Conservation (phyloP, 2,888 invertebrate species). For the Spicauda simplicius region DNA sequence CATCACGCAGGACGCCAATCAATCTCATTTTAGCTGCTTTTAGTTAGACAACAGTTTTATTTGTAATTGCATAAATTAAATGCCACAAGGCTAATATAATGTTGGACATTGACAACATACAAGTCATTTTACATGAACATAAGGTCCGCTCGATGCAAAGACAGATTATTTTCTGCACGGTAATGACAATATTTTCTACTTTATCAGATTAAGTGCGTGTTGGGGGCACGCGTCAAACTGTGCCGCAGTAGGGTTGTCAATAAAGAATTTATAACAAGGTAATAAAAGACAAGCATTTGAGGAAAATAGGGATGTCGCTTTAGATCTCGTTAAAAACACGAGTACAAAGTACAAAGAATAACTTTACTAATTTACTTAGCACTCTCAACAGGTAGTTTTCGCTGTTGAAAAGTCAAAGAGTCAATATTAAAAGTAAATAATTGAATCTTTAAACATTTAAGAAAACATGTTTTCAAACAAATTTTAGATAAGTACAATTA, state of each 20-base stretch:
- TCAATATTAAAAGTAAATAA: too few species aligned
- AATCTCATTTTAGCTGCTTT: too few species aligned
- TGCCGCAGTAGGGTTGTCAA: slow-evolving; percentile 15
- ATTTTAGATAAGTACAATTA: too few species aligned
- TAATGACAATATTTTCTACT: slow-evolving; percentile 39
- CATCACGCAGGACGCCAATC: too few species aligned
- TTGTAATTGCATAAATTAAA: background rate
- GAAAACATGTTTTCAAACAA: too few species aligned
- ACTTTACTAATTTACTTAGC: too few species aligned
- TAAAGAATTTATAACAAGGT: background rate
- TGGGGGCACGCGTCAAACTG: slow-evolving; percentile 44
- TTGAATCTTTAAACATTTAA: too few species aligned
- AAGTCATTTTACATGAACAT: slow-evolving; percentile 24
- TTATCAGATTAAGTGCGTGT: slow-evolving; percentile 41
- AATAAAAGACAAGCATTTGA: background rate
- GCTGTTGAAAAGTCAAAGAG: too few species aligned
- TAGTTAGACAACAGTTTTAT: background rate
- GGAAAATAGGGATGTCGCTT: background rate
- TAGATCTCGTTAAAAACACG: too few species aligned
- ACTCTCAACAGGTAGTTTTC: too few species aligned
- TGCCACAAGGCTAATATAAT: background rate
- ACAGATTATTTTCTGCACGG: slow-evolving; percentile 30
- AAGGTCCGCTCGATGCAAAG: slow-evolving; percentile 19
- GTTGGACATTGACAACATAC: slow-evolving; percentile 7
- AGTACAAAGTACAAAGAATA: too few species aligned